These are phyloP conservation scores for Agonopterix subpropinquella DNA, from an alignment of 2,888 invertebrate genomes.

Conservation along the genomic window DNA sequence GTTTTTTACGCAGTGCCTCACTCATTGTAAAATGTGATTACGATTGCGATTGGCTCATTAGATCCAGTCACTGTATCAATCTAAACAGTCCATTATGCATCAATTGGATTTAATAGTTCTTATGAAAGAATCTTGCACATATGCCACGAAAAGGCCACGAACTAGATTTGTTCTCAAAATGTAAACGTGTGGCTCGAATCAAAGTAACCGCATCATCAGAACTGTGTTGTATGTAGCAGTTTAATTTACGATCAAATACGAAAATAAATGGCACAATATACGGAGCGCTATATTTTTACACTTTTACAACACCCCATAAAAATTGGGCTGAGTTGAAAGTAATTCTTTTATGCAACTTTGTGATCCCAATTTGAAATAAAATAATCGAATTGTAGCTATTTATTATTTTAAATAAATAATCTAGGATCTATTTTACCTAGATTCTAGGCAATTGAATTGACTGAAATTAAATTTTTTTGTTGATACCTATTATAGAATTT, in stretches of 20 bases:
- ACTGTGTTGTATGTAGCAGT: conserved; percentile 7
- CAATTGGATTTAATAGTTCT: no score
- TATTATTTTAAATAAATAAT: not conserved
- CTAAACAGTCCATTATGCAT: no score
- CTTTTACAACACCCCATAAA: conserved; percentile 20
- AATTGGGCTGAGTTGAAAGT: conserved; percentile 3
- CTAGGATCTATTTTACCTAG: no score
- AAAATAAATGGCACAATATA: conserved; percentile 18
- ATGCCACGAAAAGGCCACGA: no score
- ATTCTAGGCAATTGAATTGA: not conserved
- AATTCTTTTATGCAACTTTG: conserved; percentile 1
- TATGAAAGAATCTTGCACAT: no score
- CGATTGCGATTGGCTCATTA: no score
- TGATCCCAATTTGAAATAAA: conserved; percentile 9
- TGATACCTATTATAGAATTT: conserved; percentile 1
- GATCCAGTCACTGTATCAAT: no score
- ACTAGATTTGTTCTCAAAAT: no score
- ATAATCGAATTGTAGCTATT: conserved; percentile 2
- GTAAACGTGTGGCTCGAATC: not conserved
- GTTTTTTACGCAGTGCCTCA: no score
- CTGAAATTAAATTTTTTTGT: conserved; percentile 4
- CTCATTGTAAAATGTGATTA: no score
- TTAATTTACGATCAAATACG: conserved; percentile 37
- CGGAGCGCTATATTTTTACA: conserved; percentile 7
- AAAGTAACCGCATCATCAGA: not conserved